Conservation (phyloP, 92 coral and sea anemone genomes). For the Umimayanthus kanabou region DNA sequence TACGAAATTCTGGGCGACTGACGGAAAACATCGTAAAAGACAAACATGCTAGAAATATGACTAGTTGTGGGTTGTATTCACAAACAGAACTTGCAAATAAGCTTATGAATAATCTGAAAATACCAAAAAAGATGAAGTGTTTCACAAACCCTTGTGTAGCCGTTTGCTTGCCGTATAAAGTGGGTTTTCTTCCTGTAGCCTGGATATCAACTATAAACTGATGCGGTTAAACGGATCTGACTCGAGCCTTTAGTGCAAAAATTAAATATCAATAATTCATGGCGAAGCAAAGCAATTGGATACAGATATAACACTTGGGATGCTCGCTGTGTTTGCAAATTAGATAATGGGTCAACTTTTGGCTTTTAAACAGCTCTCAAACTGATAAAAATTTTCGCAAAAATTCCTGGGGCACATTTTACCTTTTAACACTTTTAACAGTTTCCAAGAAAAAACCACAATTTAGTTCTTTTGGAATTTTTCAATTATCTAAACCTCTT, state of each 20-base stretch:
- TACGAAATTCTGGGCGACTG: too few relatives aligned
- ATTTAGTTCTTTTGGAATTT: not conserved
- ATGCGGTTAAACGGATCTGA: not conserved
- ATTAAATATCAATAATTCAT: too few relatives aligned
- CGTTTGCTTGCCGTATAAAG: not conserved
- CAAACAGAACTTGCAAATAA: not conserved
- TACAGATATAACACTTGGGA: not conserved
- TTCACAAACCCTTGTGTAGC: not conserved
- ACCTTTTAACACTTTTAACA: not conserved
- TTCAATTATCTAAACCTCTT: not conserved
- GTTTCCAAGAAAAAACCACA: not conserved
- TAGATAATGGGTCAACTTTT: not conserved
- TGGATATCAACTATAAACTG: not conserved
- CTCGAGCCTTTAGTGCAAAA: not conserved
- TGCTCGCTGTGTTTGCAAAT: not conserved
- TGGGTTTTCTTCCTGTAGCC: not conserved
- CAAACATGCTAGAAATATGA: not conserved
- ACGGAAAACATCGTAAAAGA: not conserved
- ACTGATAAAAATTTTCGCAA: not conserved
- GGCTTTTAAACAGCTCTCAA: not conserved
- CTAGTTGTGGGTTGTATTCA: not conserved
- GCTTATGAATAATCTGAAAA: too few relatives aligned
- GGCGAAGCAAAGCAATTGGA: not conserved
- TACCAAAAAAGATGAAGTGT: too few relatives aligned
- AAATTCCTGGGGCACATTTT: not conserved